Evolutionary conservation across 2,888 invertebrate species (phyloP), one percentile per base, ranked within the genome.

Genomic region (Lypha dubia): DNA sequence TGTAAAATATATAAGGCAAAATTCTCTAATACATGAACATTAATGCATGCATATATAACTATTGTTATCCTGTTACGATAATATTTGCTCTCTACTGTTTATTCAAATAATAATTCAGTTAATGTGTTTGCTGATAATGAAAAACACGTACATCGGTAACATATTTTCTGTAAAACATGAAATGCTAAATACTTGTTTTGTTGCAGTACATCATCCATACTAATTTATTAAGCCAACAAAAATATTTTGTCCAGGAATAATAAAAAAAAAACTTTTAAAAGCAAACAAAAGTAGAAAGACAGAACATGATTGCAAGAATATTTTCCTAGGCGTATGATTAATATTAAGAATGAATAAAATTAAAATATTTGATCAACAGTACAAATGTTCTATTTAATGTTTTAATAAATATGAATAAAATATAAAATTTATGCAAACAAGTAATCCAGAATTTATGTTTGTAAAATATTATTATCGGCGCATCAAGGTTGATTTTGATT

Each of bases 61-160:
- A 5, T 4, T 28, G 5, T 28, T 28, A 28, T 28, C 28, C 28
- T 28, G 2, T 28, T 0, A 11, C 2, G 11, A 24, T 28, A 56
- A 11, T 22, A 28, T 62, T 63, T 22, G 1, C 20, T 53, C 28
- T n/a, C n/a, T 32, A 1, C 28, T 63, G 38, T 75, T 44, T 2
- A 0, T n/a, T 53, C n/a, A 53, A 44, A 65, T 44, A 53, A 65
- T 49, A 35, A 49, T 58, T 67, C n/a, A 15, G n/a, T 49, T 49
- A 65, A 60, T 56, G 20, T 67, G 24, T 63, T 53, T 58, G 49
- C 28, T 67, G 68, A 83, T 74, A 83, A 79, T 74, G 68, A 74
- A 68, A 73, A 65, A 46, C 79, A 83, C 83, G 83, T 79, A 83
- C 56, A 63, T 62, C 46, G 74, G 73, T 63, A 83, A 70, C 79